phyloP scores from a whole-genome alignment of 2,113 vertebrate genomes.

The Bombycilla garrulus region DNA sequence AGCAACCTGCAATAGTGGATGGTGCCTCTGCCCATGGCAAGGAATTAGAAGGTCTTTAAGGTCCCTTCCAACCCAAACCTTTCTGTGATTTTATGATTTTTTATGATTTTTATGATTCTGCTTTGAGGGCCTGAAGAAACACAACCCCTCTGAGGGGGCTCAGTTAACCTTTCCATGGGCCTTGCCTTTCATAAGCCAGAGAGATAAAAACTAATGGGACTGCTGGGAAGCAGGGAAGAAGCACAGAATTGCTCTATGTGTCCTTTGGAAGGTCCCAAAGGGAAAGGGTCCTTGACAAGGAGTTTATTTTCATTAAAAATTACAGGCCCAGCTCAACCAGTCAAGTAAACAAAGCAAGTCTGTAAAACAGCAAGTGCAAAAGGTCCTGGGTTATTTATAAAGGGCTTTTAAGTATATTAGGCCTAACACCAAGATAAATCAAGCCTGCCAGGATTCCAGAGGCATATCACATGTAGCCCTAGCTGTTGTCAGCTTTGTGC shows the following conservation, averaged over 20 bases:
- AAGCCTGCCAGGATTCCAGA: constrained; percentile 44
- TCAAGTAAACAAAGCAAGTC: constrained; percentile 61
- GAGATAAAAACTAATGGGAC: background rate
- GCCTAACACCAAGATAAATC: constrained; percentile 68
- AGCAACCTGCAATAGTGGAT: background rate
- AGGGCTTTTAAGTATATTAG: constrained; percentile 59
- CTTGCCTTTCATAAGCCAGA: background rate
- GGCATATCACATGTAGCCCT: constrained; percentile 19
- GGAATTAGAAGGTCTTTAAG: background rate
- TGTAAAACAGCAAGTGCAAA: constrained; percentile 58
- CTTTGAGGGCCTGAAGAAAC: background rate
- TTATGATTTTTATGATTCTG: background rate
- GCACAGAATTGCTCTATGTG: background rate
- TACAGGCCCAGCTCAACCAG: constrained; percentile 39
- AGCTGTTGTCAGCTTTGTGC: constrained; percentile 52
- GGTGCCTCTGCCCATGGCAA: background rate
- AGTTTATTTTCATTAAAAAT: constrained; percentile 66
- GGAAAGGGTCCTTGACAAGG: constrained; percentile 39
- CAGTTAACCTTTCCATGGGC: background rate
- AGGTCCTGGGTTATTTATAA: constrained; percentile 69
- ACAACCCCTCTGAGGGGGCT: background rate
- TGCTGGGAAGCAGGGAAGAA: constrained; percentile 18
- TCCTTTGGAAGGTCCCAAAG: constrained; percentile 25
- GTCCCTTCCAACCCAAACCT: background rate
- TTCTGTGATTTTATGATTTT: background rate